Conservation (phyloP, 2,888 invertebrate genomes). For the Calameuta filiformis region DNA sequence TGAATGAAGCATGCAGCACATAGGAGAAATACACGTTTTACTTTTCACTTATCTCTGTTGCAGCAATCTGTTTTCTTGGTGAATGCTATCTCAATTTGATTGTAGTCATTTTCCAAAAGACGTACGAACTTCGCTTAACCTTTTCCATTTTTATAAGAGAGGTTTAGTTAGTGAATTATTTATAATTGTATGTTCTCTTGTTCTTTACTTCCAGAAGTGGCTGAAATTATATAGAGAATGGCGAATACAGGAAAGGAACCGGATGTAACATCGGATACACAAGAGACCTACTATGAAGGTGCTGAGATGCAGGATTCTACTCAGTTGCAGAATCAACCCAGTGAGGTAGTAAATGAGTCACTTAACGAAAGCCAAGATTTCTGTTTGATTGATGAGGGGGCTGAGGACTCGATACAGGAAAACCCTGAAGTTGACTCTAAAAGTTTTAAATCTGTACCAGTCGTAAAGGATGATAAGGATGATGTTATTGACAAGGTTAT, state of each 20-base stretch:
- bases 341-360: conserved; percentile 1
- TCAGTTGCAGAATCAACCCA: background rate
- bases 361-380: conserved; percentile 51
- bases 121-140: background rate
- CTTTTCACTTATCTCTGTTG: background rate
- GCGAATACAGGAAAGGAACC: conserved; percentile 25
- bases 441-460: background rate
- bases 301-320: conserved; percentile 2
- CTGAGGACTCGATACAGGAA: conserved; percentile 22
- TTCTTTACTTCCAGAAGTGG: conserved; percentile 13
- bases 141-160: background rate
- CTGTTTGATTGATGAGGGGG: conserved; percentile 32
- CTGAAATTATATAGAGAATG: conserved; percentile 30
- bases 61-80: background rate
- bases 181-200: background rate
- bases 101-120: background rate
- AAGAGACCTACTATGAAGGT: conserved; percentile 24
- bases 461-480: conserved; percentile 3
- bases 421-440: conserved; percentile 13
- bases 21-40: background rate
- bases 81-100: background rate
- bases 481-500: conserved; percentile 4
- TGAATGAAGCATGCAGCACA: background rate
- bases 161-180: background rate
- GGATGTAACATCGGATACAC: conserved; percentile 22